These are phyloP conservation scores for Phrynosoma blainvillii DNA, from an alignment of 2,113 vertebrate genomes.

Conservation along the genomic window DNA sequence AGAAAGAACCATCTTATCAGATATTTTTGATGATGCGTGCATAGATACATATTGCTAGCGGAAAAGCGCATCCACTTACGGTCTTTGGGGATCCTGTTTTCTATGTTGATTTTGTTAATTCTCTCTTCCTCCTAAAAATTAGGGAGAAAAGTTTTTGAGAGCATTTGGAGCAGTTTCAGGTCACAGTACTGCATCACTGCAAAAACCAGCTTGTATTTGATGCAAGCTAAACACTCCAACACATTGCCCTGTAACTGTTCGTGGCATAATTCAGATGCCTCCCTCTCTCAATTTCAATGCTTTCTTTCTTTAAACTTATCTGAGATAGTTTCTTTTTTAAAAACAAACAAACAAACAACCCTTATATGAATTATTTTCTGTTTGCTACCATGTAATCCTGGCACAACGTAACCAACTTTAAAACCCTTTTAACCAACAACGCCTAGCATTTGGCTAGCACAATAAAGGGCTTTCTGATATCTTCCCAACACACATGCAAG, in stretches of 20 bases:
- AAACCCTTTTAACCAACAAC: no score
- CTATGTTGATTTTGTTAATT: conserved; percentile 84
- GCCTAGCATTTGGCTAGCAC: no score
- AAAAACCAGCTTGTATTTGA: neutral
- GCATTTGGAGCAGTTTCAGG: conserved; percentile 33
- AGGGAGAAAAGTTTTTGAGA: conserved; percentile 64
- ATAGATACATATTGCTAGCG: no score
- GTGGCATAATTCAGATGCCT: no score
- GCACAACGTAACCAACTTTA: no score
- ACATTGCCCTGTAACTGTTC: no score
- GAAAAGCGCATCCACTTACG: conserved; percentile 77
- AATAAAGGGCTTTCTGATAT: no score
- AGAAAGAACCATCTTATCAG: no score
- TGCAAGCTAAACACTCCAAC: neutral
- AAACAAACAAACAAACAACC: neutral
- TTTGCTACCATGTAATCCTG: neutral
- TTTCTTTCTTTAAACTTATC: no score
- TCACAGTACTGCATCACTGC: conserved; percentile 27
- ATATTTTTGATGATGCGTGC: no score
- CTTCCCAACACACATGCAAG: no score
- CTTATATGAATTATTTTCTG: no score
- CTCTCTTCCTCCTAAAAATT: conserved; percentile 88
- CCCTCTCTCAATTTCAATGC: neutral
- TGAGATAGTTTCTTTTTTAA: neutral
- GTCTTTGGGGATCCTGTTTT: conserved; percentile 83